Conservation (phyloP, 1,140 invertebrate species). For the Brachionus sp. region DNA sequence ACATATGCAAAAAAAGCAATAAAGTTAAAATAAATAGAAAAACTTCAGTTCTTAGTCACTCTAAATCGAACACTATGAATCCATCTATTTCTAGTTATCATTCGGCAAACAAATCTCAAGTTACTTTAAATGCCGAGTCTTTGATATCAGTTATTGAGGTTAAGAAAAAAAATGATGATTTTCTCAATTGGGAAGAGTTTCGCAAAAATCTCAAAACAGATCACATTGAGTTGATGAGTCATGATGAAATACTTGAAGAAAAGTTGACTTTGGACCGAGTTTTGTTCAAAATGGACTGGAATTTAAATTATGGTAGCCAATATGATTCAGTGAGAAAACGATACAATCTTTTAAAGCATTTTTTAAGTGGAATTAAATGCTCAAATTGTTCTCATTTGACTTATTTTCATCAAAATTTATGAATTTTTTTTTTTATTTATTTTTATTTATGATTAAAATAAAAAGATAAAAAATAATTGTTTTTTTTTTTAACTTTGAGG, state of each 20-base stretch:
- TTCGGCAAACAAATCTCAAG: not conserved
- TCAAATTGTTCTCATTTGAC: not conserved
- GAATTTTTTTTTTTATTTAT: not conserved
- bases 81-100: not conserved
- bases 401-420: slow-evolving; percentile 7
- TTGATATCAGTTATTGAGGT: not conserved
- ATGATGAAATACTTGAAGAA: not conserved
- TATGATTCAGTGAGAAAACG: not conserved
- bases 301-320: not conserved
- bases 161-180: not conserved
- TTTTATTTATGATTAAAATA: no score
- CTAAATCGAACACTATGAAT: not conserved
- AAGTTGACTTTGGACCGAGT: not conserved
- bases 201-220: not conserved
- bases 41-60: not conserved
- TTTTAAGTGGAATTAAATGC: not conserved
- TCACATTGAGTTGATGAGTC: not conserved
- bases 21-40: not conserved
- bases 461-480: no score
- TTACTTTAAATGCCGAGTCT: not conserved
- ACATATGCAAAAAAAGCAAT: slow-evolving; percentile 9
- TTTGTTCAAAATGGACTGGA: slow-evolving; percentile 1
- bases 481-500: no score
- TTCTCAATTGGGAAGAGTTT: not conserved
- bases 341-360: not conserved